phyloP scores from a whole-genome alignment of 1,140 invertebrate species.

The Dreissena polymorpha region DNA sequence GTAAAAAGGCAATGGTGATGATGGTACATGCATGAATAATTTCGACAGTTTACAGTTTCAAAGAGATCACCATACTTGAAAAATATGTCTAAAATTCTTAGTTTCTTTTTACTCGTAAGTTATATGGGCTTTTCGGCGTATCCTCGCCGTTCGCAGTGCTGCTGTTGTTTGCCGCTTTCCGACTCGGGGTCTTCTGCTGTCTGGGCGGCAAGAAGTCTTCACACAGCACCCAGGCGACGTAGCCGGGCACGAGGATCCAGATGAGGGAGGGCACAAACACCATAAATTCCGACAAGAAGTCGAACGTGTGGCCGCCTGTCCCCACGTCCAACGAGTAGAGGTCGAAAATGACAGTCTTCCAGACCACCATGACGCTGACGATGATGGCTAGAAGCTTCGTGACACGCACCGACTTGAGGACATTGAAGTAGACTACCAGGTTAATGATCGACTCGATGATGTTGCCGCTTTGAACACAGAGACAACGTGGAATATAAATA shows the following conservation, averaged over 20 bases:
- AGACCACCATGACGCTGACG: conserved; percentile 17
- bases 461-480: conserved; percentile 22
- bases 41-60: too few relatives aligned
- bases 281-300: conserved; percentile 3
- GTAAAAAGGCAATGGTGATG: too few relatives aligned
- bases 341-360: conserved; percentile 27
- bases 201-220: conserved; percentile 7
- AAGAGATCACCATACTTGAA: too few relatives aligned
- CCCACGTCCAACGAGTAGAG: conserved; percentile 29
- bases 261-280: conserved; percentile 4
- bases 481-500: not conserved
- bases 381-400: conserved; percentile 16
- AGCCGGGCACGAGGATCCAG: conserved; percentile 25
- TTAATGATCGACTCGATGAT: conserved; percentile 15
- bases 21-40: too few relatives aligned
- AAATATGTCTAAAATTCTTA: too few relatives aligned
- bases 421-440: conserved; percentile 10
- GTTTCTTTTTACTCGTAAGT: too few relatives aligned
- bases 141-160: too few relatives aligned
- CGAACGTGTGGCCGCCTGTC: conserved; percentile 9
- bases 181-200: too few relatives aligned
- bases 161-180: too few relatives aligned
- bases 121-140: too few relatives aligned
- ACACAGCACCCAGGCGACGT: conserved; percentile 5
- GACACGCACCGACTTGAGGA: conserved; percentile 21